phyloP scores from a whole-genome alignment of 2,888 invertebrate genomes.

The Brachylomia viminalis region DNA sequence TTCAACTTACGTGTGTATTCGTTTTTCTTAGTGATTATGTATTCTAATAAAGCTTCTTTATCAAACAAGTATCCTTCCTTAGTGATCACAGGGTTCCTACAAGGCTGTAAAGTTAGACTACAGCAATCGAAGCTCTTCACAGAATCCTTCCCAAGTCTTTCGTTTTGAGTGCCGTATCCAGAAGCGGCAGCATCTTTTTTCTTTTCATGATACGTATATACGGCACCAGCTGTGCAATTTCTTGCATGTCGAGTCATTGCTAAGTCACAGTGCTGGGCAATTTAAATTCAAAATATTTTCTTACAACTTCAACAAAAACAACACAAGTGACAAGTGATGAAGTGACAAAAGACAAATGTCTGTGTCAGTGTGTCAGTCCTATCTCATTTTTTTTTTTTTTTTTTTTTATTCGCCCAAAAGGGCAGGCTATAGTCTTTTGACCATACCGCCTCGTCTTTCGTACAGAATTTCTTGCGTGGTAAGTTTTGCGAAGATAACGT shows the following conservation, averaged over 20 bases:
- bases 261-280: neutral
- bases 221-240: conserved; percentile 99
- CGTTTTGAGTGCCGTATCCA: conserved; percentile 97
- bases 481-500: too few species aligned
- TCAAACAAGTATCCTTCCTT: conserved; percentile 98
- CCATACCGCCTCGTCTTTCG: too few species aligned
- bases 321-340: neutral
- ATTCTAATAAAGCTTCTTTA: conserved; percentile 98
- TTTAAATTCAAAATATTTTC: conserved; percentile 12
- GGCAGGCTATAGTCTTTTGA: too few species aligned
- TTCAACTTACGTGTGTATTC: conserved; percentile 97
- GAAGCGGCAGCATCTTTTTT: conserved; percentile 98
- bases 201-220: conserved; percentile 99
- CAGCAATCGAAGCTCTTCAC: conserved; percentile 98
- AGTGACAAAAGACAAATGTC: conserved; percentile 2
- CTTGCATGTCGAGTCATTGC: conserved; percentile 98
- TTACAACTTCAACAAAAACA: conserved; percentile 6
- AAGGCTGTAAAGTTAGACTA: conserved; percentile 98
- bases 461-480: too few species aligned
- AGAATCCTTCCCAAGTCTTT: conserved; percentile 98
- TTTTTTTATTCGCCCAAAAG: too few species aligned
- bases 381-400: neutral
- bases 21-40: conserved; percentile 98
- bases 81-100: conserved; percentile 96
- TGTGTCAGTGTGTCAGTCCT: conserved; percentile 5